Percentiles rank a stretch among this genome's conserved stretches.
These are phyloP conservation scores for Atta texana DNA, from an alignment of 1,140 invertebrate genomes.

Conservation along the genomic window DNA sequence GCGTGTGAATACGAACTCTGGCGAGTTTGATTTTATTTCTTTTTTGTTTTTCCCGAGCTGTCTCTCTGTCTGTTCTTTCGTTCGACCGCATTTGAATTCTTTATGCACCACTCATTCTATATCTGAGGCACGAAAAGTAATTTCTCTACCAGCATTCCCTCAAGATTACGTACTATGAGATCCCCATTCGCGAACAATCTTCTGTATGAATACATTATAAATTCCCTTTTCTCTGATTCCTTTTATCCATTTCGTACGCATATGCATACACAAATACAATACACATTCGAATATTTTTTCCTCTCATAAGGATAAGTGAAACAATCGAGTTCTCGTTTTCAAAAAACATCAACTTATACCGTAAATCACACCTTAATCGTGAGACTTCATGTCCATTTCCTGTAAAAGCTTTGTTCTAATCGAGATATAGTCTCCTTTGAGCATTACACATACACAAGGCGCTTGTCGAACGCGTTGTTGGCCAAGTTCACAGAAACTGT, in stretches of 20 bases:
- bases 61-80: not conserved
- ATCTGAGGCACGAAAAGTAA: slow-evolving; percentile 32
- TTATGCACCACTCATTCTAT: not conserved
- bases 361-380: not conserved
- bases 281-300: not conserved
- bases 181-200: slow-evolving; percentile 1
- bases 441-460: not conserved
- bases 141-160: not conserved
- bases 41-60: not conserved
- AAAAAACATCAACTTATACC: not conserved
- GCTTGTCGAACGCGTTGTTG: slow-evolving; percentile 16
- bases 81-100: not conserved
- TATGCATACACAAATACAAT: not conserved
- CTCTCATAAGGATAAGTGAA: not conserved
- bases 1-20: not conserved
- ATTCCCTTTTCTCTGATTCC: not conserved
- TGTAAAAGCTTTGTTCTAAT: not conserved
- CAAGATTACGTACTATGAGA: not conserved
- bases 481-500: not conserved
- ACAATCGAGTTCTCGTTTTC: not conserved
- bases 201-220: slow-evolving; percentile 17
- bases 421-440: not conserved
- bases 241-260: not conserved
- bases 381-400: not conserved
- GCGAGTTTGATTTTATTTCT: not conserved